Conservation (phyloP, 2,113 vertebrate genomes). For the Pseudopipra pipra region DNA sequence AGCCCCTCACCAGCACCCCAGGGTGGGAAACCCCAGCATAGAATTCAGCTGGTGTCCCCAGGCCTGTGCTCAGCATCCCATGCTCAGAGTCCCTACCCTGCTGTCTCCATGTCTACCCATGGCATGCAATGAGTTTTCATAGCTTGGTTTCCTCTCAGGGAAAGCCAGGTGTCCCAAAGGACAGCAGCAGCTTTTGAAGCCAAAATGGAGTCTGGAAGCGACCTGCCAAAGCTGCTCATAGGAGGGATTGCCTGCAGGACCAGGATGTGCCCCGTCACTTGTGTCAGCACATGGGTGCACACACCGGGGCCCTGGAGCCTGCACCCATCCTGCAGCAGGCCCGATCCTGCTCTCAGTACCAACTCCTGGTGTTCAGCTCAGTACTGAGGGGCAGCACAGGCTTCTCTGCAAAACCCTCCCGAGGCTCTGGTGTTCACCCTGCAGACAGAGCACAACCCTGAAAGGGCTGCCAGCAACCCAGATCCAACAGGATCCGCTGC, state of each 20-base stretch:
- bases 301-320: rapidly evolving
- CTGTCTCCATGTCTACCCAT: not conserved
- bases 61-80: not conserved
- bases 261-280: not conserved
- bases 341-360: rapidly evolving
- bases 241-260: not conserved
- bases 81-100: no score
- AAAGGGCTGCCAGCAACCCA: not conserved
- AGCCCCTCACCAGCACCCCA: not conserved
- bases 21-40: not conserved
- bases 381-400: rapidly evolving
- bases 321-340: not conserved
- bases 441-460: rapidly evolving
- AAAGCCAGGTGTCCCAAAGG: not conserved
- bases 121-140: not conserved
- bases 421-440: not conserved
- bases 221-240: not conserved
- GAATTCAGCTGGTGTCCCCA: not conserved
- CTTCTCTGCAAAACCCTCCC: not conserved
- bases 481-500: rapidly evolving
- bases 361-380: not conserved
- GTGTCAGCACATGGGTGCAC: not conserved
- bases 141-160: not conserved
- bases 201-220: not conserved
- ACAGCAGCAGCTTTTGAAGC: not conserved